These are phyloP conservation scores for Eurystomus glaucurus DNA, from an alignment of 2,797 vertebrate genomes.

Conservation along the genomic window DNA sequence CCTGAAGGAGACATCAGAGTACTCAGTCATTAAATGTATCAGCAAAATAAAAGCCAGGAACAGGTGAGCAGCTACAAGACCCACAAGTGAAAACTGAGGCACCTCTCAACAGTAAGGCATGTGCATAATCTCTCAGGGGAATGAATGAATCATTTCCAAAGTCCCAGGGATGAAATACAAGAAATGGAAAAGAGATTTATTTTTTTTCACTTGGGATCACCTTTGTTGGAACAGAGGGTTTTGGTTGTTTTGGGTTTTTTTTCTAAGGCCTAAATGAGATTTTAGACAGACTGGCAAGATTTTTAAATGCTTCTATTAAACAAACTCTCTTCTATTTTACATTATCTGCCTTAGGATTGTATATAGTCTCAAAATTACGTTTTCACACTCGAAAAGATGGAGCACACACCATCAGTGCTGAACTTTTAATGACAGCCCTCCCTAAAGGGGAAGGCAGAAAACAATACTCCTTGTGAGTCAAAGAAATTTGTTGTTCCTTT, in stretches of 20 bases:
- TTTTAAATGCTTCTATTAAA: background rate
- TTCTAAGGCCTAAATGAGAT: background rate
- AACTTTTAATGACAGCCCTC: background rate
- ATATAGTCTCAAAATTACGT: background rate
- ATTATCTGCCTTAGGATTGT: background rate
- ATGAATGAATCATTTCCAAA: background rate
- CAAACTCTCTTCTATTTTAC: background rate
- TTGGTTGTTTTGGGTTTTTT: background rate
- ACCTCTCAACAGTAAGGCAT: background rate
- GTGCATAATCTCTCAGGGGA: background rate
- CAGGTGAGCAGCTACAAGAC: background rate
- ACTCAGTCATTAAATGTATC: background rate
- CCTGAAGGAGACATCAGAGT: slow-evolving; percentile 76
- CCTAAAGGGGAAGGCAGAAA: background rate
- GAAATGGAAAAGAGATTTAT: background rate
- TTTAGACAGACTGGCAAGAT: background rate
- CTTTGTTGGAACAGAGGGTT: background rate
- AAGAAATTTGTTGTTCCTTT: background rate
- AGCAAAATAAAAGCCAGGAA: background rate
- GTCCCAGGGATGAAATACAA: background rate
- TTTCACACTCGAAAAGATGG: background rate
- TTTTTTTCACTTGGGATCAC: background rate
- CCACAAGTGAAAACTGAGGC: background rate
- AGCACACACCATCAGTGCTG: background rate
- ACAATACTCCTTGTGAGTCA: background rate